Percentiles rank a stretch among this genome's conserved stretches.
These are phyloP conservation scores for Punctoribates punctum DNA, from an alignment of 2,888 invertebrate species.

Conservation along the genomic window DNA sequence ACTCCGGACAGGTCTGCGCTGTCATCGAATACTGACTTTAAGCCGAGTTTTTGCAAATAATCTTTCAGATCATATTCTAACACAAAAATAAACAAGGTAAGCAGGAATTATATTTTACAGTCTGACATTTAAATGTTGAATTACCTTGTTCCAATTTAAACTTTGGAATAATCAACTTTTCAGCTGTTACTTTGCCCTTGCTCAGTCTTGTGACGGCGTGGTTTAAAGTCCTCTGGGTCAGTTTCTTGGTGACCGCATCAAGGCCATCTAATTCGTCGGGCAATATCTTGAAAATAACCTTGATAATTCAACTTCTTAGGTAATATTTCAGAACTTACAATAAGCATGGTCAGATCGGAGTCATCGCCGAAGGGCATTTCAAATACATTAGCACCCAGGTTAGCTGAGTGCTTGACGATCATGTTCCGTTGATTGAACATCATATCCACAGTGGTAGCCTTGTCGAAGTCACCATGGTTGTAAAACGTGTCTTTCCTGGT, in stretches of 20 bases:
- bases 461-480: not conserved
- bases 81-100: no score
- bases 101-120: not conserved
- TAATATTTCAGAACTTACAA: constrained; percentile 15
- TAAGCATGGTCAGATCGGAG: not conserved
- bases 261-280: not conserved
- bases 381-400: not conserved
- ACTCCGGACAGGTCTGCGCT: constrained; percentile 2
- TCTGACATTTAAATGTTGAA: not conserved
- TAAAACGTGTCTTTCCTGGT: constrained; percentile 47
- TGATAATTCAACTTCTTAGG: not conserved
- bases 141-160: constrained; percentile 6
- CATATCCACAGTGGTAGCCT: not conserved
- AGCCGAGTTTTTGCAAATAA: not conserved
- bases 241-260: not conserved
- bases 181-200: not conserved
- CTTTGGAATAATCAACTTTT: not conserved
- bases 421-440: not conserved
- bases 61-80: constrained; percentile 23
- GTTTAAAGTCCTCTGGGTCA: not conserved
- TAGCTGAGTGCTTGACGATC: not conserved
- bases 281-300: not conserved
- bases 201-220: not conserved
- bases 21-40: not conserved
- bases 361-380: constrained; percentile 4